Conservation (phyloP, 2,888 invertebrate species). For the Thera obeliscata region DNA sequence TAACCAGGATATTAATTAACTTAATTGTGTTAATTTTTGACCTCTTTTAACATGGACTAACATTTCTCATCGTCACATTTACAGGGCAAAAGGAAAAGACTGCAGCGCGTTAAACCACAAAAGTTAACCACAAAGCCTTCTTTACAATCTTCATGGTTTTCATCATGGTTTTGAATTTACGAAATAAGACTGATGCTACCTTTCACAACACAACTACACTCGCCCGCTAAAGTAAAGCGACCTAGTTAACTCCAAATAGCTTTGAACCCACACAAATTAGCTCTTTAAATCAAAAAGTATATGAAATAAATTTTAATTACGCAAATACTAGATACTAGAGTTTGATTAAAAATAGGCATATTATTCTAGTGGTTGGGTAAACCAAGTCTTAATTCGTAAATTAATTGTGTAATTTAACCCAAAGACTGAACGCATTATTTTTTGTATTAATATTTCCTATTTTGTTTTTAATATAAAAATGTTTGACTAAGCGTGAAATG, state of each 20-base stretch:
- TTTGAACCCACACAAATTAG: too few relatives aligned
- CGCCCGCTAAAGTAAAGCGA: too few relatives aligned
- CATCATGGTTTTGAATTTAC: slow-evolving; percentile 44
- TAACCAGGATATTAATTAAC: slow-evolving; percentile 13
- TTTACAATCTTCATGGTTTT: slow-evolving; percentile 48
- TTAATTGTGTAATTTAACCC: slow-evolving; percentile 12
- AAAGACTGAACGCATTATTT: slow-evolving; percentile 25
- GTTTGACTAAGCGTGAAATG: slow-evolving; percentile 39
- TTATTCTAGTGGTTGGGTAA: background rate
- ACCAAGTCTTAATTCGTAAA: slow-evolving; percentile 21
- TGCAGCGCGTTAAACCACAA: slow-evolving; percentile 49
- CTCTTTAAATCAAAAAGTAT: too few relatives aligned
- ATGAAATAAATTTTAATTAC: too few relatives aligned
- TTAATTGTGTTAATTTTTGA: background rate
- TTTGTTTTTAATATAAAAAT: slow-evolving; percentile 42
- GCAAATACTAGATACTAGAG: too few relatives aligned
- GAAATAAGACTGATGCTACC: slow-evolving; percentile 32
- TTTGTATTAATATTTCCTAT: slow-evolving; percentile 33
- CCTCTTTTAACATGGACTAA: slow-evolving; percentile 23
- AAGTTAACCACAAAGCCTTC: slow-evolving; percentile 51
- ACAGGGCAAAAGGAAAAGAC: slow-evolving; percentile 64
- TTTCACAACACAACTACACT: background rate
- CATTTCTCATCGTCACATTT: slow-evolving; percentile 46
- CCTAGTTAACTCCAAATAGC: too few relatives aligned
- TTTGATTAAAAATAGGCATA: too few relatives aligned